These are phyloP conservation scores for Dichetophora obliterata DNA, from an alignment of 2,888 invertebrate species.

Conservation along the genomic window DNA sequence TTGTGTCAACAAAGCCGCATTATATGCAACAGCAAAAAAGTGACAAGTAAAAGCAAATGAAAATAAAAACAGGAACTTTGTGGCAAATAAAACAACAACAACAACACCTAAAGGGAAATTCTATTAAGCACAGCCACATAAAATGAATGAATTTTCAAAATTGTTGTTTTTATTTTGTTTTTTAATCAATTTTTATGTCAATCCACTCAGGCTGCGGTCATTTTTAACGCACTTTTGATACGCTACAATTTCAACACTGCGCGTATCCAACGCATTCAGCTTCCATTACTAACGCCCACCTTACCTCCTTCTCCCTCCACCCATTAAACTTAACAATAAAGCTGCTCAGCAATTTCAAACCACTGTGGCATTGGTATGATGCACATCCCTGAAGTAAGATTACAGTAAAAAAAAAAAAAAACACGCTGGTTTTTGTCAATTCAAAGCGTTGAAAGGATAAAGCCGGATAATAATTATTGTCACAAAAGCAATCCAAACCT, in stretches of 20 bases:
- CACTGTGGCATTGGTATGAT: too few species aligned
- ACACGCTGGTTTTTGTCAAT: neutral
- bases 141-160: slow-evolving; percentile 15
- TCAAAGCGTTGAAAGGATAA: slow-evolving; percentile 11
- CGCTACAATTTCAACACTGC: neutral
- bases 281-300: neutral
- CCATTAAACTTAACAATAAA: too few species aligned
- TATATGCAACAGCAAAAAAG: neutral
- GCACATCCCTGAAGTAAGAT: too few species aligned
- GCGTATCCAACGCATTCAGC: neutral
- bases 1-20: slow-evolving; percentile 11
- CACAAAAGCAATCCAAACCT: neutral
- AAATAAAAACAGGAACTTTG: neutral
- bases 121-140: neutral
- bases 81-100: neutral
- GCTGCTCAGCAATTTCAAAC: too few species aligned
- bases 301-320: neutral
- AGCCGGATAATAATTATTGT: neutral
- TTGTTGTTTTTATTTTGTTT: too few species aligned
- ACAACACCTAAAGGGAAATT: neutral
- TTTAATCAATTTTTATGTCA: slow-evolving; percentile 26
- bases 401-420: too few species aligned
- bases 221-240: neutral
- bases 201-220: neutral
- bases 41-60: neutral